Base-by-base conservation (phyloP, 1,140 invertebrate genomes). In the Drosophila parabipectinata region DNA sequence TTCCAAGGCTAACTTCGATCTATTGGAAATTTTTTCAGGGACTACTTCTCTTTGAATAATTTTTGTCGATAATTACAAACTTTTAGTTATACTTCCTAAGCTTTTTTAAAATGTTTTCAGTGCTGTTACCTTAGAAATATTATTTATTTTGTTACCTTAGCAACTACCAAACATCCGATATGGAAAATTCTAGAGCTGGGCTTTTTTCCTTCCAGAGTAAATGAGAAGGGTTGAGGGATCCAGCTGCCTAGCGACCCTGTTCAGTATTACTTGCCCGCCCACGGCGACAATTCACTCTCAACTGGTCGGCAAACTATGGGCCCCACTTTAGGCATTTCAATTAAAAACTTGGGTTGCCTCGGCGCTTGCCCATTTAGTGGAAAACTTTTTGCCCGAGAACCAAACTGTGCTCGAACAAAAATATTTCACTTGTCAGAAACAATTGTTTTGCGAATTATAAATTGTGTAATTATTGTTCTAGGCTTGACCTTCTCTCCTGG, bases 361-460 rank as follows among this genome's bases (percentile, higher is more conserved):
- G 26, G 21, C 47, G 21, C 30, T 15, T 28, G 47, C 63, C 59
- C 47, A 60, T 83, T 81, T 72, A 64, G 67, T 61, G 47, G 24
- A 50, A 71, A 74, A 71, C 56, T 77, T 85, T 85, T 62, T 73
- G 51, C 44, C 57, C 5, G 39, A 30, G 24, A 21, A 53, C 51
- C 18, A 44, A 73, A 62, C 58, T 48, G 44, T 41, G 45, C 59
- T 79, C 53, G 21, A 63, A 63, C 55, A 63, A 28, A 32, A 66
- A 77, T 83, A 79, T 85, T 77, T 62, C 63, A 63, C 60, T 85
- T 85, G 81, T 85, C 81, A 81, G 57, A 85, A 81, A 81, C 81
- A 85, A 85, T 85, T 85, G 82, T 85, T 80, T 72, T 87, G 61
- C 66, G 69, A 77, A 80, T 80, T 72, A 79, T 73, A 77, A 85